Evolutionary conservation across 2,113 vertebrate species (phyloP), one percentile per base, ranked within the genome.

Genomic region (Dolichotis patagonum): DNA sequence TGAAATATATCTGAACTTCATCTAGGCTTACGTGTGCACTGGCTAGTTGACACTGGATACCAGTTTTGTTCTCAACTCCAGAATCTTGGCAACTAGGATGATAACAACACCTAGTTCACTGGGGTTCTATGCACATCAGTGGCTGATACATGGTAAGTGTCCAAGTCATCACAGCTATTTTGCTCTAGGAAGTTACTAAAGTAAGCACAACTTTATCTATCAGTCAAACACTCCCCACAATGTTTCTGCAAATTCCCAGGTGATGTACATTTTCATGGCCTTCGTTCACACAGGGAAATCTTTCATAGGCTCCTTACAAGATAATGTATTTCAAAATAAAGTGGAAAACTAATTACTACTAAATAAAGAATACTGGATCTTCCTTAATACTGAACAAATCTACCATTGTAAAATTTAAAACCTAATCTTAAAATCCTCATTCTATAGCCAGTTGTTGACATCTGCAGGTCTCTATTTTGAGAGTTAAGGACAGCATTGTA

Each of bases 311-410:
- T 38, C 49, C n/a, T 86, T n/a, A 69, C 11, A 88, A 85, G 8
- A 77, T 12, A 93, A 41, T 20, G 3, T 43, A 52, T 85, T 95
- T 96, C 13, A 88, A 69, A 96, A 67, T 56, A 75, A 80, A 85
- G 5, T 38, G 63, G 81, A 94, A 93, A 38, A 62, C 5, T 85
- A 58, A 62, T 75, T 69, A 58, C 30, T 69, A 35, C 28, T 28
- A 7, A 84, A 65, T 62, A 82, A 41, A 85, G 81, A 88, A 75
- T 38, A 26, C 54, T 84, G 32, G 14, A 38, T 82, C 65, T 82
- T 82, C 80, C 75, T 87, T 83, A 73, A 71, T 60, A 71, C 1
- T 83, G n/a, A 92, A 69, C 20, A 89, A 92, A 92, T 49, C 90
- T 30, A 8, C 38, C 38, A 62, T 5, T 73, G 22, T 87, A 22